Evolutionary conservation across 2,797 vertebrate species (phyloP), one percentile per base, ranked within the genome.

Genomic region (Lindbergichthys nudifrons): DNA sequence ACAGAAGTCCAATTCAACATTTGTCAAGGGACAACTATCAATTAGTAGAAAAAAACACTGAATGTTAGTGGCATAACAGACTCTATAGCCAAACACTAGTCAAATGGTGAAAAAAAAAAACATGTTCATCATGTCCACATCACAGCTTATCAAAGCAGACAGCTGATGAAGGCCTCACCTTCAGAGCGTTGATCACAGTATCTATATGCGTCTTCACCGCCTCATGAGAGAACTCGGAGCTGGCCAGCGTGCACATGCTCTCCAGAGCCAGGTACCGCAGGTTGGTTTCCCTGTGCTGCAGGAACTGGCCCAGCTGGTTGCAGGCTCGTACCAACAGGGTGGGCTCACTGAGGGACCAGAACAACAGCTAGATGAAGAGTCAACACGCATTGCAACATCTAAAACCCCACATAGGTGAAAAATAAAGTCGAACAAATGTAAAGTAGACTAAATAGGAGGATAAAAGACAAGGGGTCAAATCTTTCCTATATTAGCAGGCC

Each of bases 191-290:
- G 91, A 97, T 97, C 83, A 97, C 96, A 0, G 96, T 97, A 57
- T 97, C 96, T 1, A 97, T 97, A 82, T 97, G 96, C 0, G 96
- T 97, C 89, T 97, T 97, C 43, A 97, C 96, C 0, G 96, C 96
- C 87, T 97, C 96, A 0, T 97, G 96, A 54, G 96, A 97, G 80
- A 97, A 97, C 92, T 97, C 96, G 0, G 96, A 97, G 89, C 96
- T 97, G 90, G 96, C 96, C 89, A 97, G 93, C 0, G 95, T 96
- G 90, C 96, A 97, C 96, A 97, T 97, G 89, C 96, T 97, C 92
- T 97, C 96, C 90, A 97, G 73, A 0, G 96, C 96, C 88, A 97
- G 80, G 80, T 97, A 97, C 3, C 96, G 95, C 65, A 97, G 92
- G 88, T 97, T 97, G 60, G 96, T 97, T 84, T 97, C 96, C 1